phyloP scores from a whole-genome alignment of 2,113 vertebrate species.

The Paralichthys olivaceus region DNA sequence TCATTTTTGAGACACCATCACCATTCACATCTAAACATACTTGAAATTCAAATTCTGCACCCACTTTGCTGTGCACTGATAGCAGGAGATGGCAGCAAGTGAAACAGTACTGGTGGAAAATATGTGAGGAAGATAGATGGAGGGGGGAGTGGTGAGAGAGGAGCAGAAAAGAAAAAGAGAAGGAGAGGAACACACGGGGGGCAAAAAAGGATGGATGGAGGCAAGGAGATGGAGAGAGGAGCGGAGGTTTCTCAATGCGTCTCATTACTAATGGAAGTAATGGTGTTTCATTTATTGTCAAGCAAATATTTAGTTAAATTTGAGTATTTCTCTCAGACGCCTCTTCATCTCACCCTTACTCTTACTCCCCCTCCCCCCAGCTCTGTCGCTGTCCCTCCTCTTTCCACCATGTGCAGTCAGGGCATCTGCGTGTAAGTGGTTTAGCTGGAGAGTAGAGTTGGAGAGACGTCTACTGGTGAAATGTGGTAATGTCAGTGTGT shows the following conservation, averaged over 20 bases:
- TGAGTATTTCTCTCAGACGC: constrained; percentile 19
- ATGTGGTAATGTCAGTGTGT: constrained; percentile 30
- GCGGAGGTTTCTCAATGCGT: constrained; percentile 28
- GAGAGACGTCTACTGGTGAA: constrained; percentile 78
- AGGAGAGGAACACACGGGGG: background rate
- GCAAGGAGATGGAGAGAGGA: background rate
- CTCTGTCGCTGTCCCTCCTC: background rate
- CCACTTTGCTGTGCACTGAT: constrained; percentile 26
- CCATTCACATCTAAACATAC: constrained; percentile 14
- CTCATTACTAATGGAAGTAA: constrained; percentile 52
- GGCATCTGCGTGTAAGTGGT: background rate
- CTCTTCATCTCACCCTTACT: background rate
- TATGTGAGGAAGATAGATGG: constrained; percentile 44
- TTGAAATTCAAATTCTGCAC: constrained; percentile 48
- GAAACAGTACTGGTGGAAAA: constrained; percentile 60
- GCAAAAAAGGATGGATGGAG: background rate
- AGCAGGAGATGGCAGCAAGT: constrained; percentile 41
- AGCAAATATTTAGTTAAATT: constrained; percentile 68
- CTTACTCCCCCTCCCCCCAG: no score
- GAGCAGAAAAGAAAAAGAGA: background rate
- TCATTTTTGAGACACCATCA: constrained; percentile 2
- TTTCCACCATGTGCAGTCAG: background rate
- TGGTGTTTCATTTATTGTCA: constrained; percentile 42
- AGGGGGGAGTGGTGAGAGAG: constrained; percentile 4
- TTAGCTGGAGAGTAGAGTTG: constrained; percentile 22